Percentiles rank a stretch among this genome's conserved stretches.
Evolutionary conservation across 92 coral and sea anemone species (phyloP).

Genomic region (Desmophyllum pertusum): DNA sequence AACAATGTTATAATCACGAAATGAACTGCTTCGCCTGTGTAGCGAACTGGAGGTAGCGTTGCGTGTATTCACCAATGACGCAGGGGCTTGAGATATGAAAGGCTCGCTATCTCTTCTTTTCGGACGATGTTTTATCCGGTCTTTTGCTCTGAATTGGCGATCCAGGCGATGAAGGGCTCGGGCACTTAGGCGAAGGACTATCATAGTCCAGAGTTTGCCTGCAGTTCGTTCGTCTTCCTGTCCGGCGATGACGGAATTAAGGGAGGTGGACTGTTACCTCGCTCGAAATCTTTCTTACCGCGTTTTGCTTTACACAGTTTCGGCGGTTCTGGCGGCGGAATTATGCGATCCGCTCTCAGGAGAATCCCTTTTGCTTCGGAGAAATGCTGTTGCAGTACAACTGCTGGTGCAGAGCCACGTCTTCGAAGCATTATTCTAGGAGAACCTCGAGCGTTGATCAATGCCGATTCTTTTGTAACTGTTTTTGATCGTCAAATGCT

Average conservation of each 20-base stretch:
- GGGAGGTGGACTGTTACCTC: constrained; percentile 40
- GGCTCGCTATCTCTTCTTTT: constrained; percentile 68
- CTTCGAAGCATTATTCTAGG: constrained; percentile 68
- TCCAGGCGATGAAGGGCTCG: constrained; percentile 36
- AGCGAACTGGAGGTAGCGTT: constrained; percentile 35
- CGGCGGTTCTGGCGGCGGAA: constrained; percentile 28
- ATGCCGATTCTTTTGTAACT: not conserved
- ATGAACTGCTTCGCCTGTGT: constrained; percentile 58
- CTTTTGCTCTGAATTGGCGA: constrained; percentile 43
- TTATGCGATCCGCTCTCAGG: constrained; percentile 29
- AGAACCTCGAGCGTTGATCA: not conserved
- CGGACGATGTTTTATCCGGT: constrained; percentile 34
- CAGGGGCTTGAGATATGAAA: constrained; percentile 18
- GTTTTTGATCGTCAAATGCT: not conserved
- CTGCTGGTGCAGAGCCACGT: constrained; percentile 92
- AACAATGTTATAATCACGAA: constrained; percentile 78
- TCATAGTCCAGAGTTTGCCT: constrained; percentile 18
- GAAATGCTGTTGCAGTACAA: constrained; percentile 69
- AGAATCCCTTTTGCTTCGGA: constrained; percentile 52
- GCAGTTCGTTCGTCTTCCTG: constrained; percentile 2
- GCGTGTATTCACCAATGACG: constrained; percentile 47
- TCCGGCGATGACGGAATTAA: not conserved
- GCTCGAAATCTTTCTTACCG: constrained; percentile 34
- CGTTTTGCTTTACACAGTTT: constrained; percentile 31
- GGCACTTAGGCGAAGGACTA: constrained; percentile 34